Evolutionary conservation across 1,140 invertebrate species (phyloP), one percentile per base, ranked within the genome.

Genomic region (Stegodyphus mimosarum): DNA sequence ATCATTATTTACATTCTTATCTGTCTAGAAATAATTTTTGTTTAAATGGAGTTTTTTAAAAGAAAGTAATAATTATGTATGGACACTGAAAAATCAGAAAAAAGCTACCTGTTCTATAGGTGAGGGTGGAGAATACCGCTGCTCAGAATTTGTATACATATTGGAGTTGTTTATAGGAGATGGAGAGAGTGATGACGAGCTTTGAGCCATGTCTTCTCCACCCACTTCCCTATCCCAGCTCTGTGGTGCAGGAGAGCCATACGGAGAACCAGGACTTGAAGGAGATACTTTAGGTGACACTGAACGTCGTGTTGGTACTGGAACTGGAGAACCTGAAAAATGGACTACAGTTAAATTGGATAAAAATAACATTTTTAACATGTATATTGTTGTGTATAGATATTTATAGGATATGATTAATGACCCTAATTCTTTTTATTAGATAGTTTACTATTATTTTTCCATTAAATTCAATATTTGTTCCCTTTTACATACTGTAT

Each of bases 311-410:
- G 49, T 87, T 49, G 90, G 90, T 7, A 91, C 90, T 71, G 90
- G 89, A 9, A 91, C 90, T 52, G 91, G 91, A 6, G 90, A 89
- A 63, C 90, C 90, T 90, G 76, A 52, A 55, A 3, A 53, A 72
- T 5, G 5, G 15, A 69, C 67, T 10, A n/a, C 2, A 69, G 17
- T 60, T 33, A 33, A 33, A 1, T 33, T 33, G 33, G 3, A 33
- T 3, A 33, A 33, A 33, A 33, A 33, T 33, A 33, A 33, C 33
- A 33, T 33, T 33, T 33, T 1, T 33, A 3, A 33, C 33, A 33
- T 33, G 33, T 33, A 33, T 33, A 33, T 1, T 33, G 33, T 3
- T 33, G 33, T 33, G 33, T 33, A 33, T 3, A 33, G 33, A 33
- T 33, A 33, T 33, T 33, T 33, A 33, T 33, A 33, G 1, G 3